Evolutionary conservation across 2,113 vertebrate genomes (phyloP).

Genomic region (Neogale vison): DNA sequence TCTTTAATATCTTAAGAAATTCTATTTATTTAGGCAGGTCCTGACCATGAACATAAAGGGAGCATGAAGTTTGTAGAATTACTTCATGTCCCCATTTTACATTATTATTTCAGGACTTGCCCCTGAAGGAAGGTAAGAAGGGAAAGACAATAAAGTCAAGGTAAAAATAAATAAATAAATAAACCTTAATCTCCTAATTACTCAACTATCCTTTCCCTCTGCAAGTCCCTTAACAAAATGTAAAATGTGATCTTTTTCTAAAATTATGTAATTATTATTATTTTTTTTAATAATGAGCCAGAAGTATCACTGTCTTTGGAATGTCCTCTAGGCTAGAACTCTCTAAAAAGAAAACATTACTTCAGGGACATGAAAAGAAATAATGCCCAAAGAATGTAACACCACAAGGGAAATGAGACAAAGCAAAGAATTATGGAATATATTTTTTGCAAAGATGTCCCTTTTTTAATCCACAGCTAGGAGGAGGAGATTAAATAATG

Average conservation of each 20-base stretch:
- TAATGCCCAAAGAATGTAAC: conserved; percentile 12
- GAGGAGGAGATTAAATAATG: background rate
- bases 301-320: conserved; percentile 60
- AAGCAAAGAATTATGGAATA: conserved; percentile 38
- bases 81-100: background rate
- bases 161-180: background rate
- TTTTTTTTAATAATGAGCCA: background rate
- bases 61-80: background rate
- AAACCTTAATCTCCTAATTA: background rate
- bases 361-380: conserved; percentile 63
- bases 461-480: conserved; percentile 1
- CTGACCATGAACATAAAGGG: background rate
- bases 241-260: background rate
- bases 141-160: background rate
- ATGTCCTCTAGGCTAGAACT: conserved; percentile 56
- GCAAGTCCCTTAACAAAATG: background rate
- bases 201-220: background rate
- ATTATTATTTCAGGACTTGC: background rate
- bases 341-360: conserved; percentile 72
- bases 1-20: background rate
- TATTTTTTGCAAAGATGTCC: conserved; percentile 9
- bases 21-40: background rate
- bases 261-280: background rate
- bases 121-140: background rate
- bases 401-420: conserved; percentile 16